Conservation (phyloP, 2,113 vertebrate genomes). For the Heterotis niloticus region DNA sequence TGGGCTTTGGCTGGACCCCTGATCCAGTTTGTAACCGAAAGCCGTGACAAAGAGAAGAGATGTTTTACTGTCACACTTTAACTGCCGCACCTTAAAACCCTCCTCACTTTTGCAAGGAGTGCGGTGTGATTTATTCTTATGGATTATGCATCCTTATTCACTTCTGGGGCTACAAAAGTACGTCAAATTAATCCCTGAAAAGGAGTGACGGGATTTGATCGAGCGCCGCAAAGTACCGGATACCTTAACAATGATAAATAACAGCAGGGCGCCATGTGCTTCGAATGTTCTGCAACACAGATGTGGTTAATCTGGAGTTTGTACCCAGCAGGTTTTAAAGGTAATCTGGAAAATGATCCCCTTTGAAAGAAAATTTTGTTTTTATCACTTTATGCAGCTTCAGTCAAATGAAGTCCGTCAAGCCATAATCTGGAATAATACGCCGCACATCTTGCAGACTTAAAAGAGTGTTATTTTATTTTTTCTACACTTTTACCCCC, state of each 20-base stretch:
- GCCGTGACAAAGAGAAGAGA: background rate
- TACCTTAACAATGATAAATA: slow-evolving; percentile 7
- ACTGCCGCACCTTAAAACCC: background rate
- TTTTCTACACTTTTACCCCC: background rate
- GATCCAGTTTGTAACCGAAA: background rate
- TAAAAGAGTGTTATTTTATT: slow-evolving; percentile 5
- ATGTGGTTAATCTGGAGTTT: slow-evolving; percentile 10
- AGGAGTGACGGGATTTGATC: background rate
- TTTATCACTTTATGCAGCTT: slow-evolving; percentile 15
- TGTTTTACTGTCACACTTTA: background rate
- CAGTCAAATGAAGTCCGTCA: background rate
- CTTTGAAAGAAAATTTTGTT: slow-evolving; percentile 12
- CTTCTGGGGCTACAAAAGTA: background rate
- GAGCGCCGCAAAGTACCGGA: background rate
- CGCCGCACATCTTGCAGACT: slow-evolving; percentile 14
- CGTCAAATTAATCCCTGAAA: slow-evolving; percentile 1
- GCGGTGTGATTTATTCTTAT: background rate
- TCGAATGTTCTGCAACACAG: slow-evolving; percentile 5
- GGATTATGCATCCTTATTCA: background rate
- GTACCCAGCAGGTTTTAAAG: slow-evolving; percentile 17
- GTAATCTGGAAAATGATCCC: slow-evolving; percentile 28
- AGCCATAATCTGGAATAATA: slow-evolving; percentile 14
- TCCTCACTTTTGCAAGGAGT: background rate
- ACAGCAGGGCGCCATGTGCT: background rate
- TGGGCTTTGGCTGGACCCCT: background rate